Evolutionary conservation across 1,140 invertebrate genomes (phyloP), one percentile per base, ranked within the genome.

Genomic region (Hermetia illucens): DNA sequence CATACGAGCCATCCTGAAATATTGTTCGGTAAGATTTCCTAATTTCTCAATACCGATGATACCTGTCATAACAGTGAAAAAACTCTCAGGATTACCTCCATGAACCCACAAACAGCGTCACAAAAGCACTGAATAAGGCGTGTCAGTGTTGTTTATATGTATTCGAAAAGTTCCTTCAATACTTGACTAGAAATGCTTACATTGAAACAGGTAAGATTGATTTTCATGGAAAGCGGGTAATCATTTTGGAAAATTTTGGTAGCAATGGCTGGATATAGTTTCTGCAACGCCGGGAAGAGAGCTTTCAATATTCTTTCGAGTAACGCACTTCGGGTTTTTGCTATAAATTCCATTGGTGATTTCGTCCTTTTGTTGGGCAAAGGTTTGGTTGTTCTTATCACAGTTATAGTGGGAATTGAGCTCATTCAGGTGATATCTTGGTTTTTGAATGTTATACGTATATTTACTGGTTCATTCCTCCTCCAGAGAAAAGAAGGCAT

Each of bases 321-420:
- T 15, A 86, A 86, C 55, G 70, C 73, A 27, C 49, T 85, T 15
- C 58, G 77, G 45, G 75, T 85, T 2, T 66, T 71, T 18, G 78
- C 79, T 2, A 80, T 86, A 36, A 85, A 85, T 57, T 79, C 77
- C 24, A 74, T 86, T 13, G 82, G 82, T 5, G 78, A 82, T 51
- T 83, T 84, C 50, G 72, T 86, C 9, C 56, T 87, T 3, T 77
- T 86, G 38, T 51, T 87, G 17, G 75, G 71, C 2, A 87, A 87
- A 69, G 62, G 76, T 12, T 61, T 75, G 12, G 73, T 86, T 8
- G 76, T 81, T 12, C 61, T 70, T 27, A 62, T 70, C 3, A 75
- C 79, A 2, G 69, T 74, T 6, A 54, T 77, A 2, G 53, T 72
- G 25, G 76, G 75, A 3, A 63, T 75, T 22, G 64, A 71, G 44